phyloP scores from a whole-genome alignment of 2,797 vertebrate species.

The Sardinella longiceps region DNA sequence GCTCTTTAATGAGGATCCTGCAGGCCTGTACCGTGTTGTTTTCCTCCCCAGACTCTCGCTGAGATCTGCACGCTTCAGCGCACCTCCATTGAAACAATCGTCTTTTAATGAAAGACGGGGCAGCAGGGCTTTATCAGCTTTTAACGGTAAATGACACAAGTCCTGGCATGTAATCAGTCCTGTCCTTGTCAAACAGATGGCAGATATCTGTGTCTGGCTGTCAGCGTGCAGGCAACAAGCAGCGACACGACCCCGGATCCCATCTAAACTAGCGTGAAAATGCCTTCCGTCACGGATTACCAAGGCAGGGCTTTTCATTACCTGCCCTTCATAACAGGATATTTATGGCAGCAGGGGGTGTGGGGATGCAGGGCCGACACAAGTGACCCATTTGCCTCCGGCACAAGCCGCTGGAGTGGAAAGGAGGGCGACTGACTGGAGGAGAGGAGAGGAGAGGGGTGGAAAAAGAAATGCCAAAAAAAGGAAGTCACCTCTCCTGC shows the following conservation, averaged over 20 bases:
- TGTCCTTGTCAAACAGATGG: conserved; percentile 35
- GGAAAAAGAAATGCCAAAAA: conserved; percentile 17
- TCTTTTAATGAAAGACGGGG: conserved; percentile 49
- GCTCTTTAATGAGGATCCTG: background rate
- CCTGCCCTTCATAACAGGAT: conserved; percentile 73
- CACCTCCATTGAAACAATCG: conserved; percentile 49
- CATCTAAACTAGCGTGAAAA: conserved; percentile 71
- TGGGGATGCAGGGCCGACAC: conserved; percentile 59
- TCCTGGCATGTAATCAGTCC: conserved; percentile 52
- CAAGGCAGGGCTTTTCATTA: conserved; percentile 70
- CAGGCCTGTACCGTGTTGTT: background rate
- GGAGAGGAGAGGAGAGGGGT: conserved; percentile 41
- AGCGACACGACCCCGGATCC: conserved; percentile 45
- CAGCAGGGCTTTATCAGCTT: conserved; percentile 39
- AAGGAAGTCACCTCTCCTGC: conserved; percentile 20
- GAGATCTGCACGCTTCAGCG: conserved; percentile 18
- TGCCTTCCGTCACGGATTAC: conserved; percentile 66
- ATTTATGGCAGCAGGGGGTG: conserved; percentile 69
- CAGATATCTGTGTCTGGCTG: conserved; percentile 37
- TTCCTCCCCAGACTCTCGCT: background rate
- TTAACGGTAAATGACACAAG: conserved; percentile 53
- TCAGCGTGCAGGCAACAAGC: conserved; percentile 46
- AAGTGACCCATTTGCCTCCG: conserved; percentile 64
- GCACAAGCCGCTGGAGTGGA: background rate
- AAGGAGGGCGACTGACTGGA: background rate